Base-by-base conservation (phyloP, 2,888 invertebrate genomes). In the Branchellion lobata region DNA sequence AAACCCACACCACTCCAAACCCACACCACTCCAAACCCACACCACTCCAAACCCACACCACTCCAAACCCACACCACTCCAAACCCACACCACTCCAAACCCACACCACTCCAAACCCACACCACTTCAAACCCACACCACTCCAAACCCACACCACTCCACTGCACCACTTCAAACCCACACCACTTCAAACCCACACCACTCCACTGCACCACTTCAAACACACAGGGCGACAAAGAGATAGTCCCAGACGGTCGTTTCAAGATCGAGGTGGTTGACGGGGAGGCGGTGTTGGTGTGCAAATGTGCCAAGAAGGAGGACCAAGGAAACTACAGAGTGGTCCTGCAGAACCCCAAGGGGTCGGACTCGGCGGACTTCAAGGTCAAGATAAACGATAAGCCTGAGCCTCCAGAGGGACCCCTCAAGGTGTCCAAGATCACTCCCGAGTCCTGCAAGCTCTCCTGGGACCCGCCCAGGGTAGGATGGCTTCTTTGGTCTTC, bases 341-440 rank as follows among this genome's bases (percentile, higher is more conserved):
- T 93, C 85, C 90, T 99, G 83, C 91, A 92, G 18, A 98, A 98
- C 88, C 91, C 91, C 82, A 94, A 94, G 84, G 98, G 98, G 24
- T 93, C 93, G 0, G 97, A 98, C 87, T 92, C 94, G 11, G 94
- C 93, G 34, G 91, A 93, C 47, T 94, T 97, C 89, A 93, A 93
- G 88, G 96, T 92, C 31, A 87, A 90, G 47, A 91, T 92, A 77
- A 91, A 91, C 31, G 82, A 81, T 77, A 82, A 82, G 85, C 97
- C 97, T 47, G 91, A 92, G 47, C 92, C 93, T 81, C 96, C 97
- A 1, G 92, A 93, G 86, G 97, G 95, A 34, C 97, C 98, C 29
- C 90, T 99, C 77, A 94, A 94, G 84, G 93, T 93, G 0, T 92
- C 92, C 57, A 96, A 97, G 85, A 93, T 97, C 84, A 96, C 96